Percentiles rank a stretch among this genome's conserved stretches.
Conservation (phyloP, 1,140 invertebrate genomes). For the Bicyclus anynana region DNA sequence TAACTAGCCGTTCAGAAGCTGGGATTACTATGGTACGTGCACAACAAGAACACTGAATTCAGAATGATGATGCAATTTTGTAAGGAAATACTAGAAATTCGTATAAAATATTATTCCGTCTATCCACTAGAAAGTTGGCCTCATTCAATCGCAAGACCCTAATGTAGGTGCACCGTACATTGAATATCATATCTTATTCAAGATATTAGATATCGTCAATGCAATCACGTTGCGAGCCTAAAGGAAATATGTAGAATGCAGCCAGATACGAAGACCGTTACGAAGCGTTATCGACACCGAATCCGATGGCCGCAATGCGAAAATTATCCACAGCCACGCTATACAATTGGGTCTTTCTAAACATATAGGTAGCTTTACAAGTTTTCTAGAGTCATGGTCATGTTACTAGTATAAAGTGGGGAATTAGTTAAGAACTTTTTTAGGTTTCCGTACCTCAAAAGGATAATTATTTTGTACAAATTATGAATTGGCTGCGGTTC, state of each 20-base stretch:
- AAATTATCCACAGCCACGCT: slow-evolving; percentile 56
- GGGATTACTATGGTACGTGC: too few species aligned
- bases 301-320: slow-evolving; percentile 63
- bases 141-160: slow-evolving; percentile 5
- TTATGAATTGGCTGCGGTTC: too few species aligned
- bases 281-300: slow-evolving; percentile 57
- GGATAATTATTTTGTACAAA: too few species aligned
- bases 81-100: not conserved
- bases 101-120: not conserved
- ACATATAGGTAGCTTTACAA: not conserved
- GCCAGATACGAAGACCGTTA: slow-evolving; percentile 57
- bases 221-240: slow-evolving; percentile 40
- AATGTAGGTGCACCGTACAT: slow-evolving; percentile 12
- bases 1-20: too few species aligned
- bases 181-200: slow-evolving; percentile 22
- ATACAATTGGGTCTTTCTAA: slow-evolving; percentile 9
- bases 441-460: too few species aligned
- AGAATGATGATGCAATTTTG: too few species aligned
- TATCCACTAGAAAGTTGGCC: slow-evolving; percentile 8
- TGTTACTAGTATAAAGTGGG: too few species aligned
- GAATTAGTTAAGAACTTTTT: too few species aligned
- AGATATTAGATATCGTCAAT: slow-evolving; percentile 28
- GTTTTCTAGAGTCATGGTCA: too few species aligned
- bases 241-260: slow-evolving; percentile 53
- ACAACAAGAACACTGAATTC: too few species aligned